Conservation (phyloP, 2,888 invertebrate species). For the Prosopocoilus inquinatus region DNA sequence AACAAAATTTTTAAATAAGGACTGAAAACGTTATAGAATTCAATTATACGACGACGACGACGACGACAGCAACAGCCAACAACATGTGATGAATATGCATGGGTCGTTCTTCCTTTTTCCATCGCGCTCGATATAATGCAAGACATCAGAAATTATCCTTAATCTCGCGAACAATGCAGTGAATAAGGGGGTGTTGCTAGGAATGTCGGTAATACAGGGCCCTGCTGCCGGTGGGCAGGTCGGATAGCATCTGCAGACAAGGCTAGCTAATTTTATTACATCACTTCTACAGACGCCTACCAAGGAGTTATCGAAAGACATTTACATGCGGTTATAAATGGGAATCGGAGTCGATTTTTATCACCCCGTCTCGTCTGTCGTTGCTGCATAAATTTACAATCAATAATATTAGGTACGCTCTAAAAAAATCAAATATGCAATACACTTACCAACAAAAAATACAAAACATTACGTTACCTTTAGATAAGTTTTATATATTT, state of each 20-base stretch:
- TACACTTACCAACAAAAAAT: no score
- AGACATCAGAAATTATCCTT: constrained; percentile 2
- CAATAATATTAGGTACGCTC: not conserved
- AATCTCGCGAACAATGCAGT: constrained; percentile 2
- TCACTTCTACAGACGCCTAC: constrained; percentile 19
- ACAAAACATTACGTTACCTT: no score
- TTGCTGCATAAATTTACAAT: not conserved
- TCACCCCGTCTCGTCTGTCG: not conserved
- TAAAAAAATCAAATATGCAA: no score
- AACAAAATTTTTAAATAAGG: no score
- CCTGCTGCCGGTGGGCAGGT: constrained; percentile 27
- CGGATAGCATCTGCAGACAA: constrained; percentile 31
- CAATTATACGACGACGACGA: no score
- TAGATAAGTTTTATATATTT: no score
- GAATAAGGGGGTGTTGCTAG: constrained; percentile 13
- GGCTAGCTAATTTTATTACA: constrained; percentile 30
- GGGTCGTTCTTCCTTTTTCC: not conserved
- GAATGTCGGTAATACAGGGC: constrained; percentile 17
- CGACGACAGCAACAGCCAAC: not conserved
- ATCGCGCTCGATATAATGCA: not conserved
- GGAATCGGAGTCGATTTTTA: constrained; percentile 1
- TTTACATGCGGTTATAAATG: constrained; percentile 11
- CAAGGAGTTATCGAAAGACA: constrained; percentile 16
- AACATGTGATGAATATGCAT: constrained; percentile 1
- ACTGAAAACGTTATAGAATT: no score